A percentile compares a stretch with the other conserved stretches of the same genome.
These are phyloP conservation scores for Psittacula echo DNA, from an alignment of 2,797 vertebrate genomes.

Conservation along the genomic window DNA sequence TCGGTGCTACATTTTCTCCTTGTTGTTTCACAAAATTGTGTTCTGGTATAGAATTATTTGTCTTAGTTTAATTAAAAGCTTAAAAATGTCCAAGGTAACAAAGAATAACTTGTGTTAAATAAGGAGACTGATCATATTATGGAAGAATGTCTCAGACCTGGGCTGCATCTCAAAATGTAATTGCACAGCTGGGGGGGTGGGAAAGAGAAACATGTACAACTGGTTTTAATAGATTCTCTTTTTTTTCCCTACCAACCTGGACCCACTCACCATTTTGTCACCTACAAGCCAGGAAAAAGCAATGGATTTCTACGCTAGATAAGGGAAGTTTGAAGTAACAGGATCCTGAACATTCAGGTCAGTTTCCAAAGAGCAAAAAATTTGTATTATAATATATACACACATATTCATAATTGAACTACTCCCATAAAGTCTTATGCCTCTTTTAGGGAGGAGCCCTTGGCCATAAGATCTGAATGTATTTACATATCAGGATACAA, in stretches of 20 bases:
- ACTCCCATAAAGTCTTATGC: neutral
- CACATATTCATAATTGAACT: neutral
- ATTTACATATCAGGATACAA: neutral
- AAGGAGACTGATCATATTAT: neutral
- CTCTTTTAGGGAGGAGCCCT: neutral
- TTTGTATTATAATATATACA: neutral
- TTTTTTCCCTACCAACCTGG: neutral
- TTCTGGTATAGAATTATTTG: neutral
- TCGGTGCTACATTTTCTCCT: neutral
- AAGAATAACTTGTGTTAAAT: neutral
- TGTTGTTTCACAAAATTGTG: neutral
- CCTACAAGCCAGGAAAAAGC: neutral
- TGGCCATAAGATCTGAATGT: neutral
- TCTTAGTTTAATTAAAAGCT: neutral
- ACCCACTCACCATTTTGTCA: neutral
- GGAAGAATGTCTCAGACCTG: neutral
- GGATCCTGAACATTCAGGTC: neutral
- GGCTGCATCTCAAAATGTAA: neutral
- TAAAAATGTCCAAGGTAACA: neutral
- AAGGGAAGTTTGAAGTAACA: neutral
- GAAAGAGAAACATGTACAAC: neutral
- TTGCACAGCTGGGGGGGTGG: neutral
- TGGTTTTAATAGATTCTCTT: neutral
- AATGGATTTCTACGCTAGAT: neutral
- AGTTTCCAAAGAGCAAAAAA: neutral